These are phyloP conservation scores for Anguilla megastoma DNA, from an alignment of 2,797 vertebrate species.

Conservation along the genomic window DNA sequence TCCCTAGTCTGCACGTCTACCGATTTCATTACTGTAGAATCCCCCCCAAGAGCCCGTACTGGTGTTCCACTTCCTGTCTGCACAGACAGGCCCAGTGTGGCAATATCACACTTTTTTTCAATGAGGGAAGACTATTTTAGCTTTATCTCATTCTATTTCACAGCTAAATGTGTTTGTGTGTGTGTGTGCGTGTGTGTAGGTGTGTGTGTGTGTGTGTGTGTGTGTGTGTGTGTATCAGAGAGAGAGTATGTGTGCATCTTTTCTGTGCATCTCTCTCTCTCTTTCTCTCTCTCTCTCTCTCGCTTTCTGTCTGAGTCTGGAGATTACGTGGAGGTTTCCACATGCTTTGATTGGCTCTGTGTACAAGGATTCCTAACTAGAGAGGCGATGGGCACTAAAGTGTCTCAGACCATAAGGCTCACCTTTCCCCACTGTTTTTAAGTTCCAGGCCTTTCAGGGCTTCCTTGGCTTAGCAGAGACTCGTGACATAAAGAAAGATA, in stretches of 20 bases:
- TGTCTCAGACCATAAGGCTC: neutral
- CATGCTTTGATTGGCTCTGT: neutral
- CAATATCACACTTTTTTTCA: conserved; percentile 6
- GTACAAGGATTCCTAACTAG: neutral
- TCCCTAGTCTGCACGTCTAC: neutral
- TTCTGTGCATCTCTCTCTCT: neutral
- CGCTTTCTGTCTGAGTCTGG: neutral
- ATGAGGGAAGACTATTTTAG: neutral
- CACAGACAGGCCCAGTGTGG: conserved; percentile 10
- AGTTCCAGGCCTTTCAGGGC: neutral
- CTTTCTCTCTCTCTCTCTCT: neutral
- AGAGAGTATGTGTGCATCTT: neutral
- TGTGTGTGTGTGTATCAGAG: neutral
- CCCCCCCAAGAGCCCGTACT: neutral
- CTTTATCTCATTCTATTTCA: neutral
- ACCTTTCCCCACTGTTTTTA: neutral
- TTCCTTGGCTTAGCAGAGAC: neutral
- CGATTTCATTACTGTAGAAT: neutral
- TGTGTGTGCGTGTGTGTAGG: neutral
- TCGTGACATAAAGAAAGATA: neutral
- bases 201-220: neutral
- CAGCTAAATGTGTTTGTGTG: neutral
- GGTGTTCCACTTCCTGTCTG: conserved; percentile 1
- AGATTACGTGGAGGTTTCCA: neutral
- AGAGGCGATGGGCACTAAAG: neutral